Evolutionary conservation across 2,797 vertebrate species (phyloP).

Genomic region (Falco berigora): DNA sequence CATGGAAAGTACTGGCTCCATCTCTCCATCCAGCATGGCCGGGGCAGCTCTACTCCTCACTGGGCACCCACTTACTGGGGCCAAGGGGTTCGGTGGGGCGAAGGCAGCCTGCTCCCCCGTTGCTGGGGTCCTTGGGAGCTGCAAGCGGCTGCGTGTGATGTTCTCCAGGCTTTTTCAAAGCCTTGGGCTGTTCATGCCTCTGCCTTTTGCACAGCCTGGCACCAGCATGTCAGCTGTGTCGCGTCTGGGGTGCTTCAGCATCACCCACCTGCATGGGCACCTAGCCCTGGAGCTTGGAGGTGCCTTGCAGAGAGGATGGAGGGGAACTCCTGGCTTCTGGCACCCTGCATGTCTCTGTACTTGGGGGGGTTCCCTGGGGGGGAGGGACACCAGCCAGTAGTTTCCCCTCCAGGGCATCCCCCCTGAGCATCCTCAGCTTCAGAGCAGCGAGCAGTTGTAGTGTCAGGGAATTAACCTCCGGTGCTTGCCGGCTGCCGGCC

Average conservation of each 20-base stretch:
- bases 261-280: not conserved
- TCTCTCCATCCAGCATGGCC: accelerated
- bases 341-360: not conserved
- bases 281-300: not conserved
- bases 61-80: not conserved
- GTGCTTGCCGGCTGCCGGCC: not conserved
- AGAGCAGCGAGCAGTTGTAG: not conserved
- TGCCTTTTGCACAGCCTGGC: not conserved
- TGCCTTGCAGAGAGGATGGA: not conserved
- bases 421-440: not conserved
- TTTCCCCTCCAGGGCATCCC: not conserved
- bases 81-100: not conserved
- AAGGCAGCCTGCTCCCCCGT: not conserved
- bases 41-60: not conserved
- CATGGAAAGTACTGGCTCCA: not conserved
- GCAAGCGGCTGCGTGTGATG: not conserved
- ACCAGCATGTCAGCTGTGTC: not conserved
- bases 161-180: not conserved
- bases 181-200: not conserved
- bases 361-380: not conserved
- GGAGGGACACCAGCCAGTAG: not conserved
- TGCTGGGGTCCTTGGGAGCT: not conserved
- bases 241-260: not conserved
- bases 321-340: not conserved
- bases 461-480: not conserved